A percentile compares a stretch with the other conserved stretches of the same genome.
Evolutionary conservation across 2,113 vertebrate genomes (phyloP).

Genomic region (Micronycteris hirsuta): DNA sequence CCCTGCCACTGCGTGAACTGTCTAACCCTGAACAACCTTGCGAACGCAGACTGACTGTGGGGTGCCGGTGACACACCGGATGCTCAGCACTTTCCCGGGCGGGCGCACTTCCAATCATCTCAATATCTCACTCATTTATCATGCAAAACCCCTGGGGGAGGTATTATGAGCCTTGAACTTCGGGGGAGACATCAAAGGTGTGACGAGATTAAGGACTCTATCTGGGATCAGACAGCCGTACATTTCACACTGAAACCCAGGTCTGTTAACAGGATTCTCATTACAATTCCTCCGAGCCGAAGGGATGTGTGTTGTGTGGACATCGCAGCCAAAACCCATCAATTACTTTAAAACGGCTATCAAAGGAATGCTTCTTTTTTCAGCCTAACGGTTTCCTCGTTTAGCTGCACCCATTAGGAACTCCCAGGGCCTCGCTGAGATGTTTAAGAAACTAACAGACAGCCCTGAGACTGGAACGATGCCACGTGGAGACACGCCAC

Average conservation of each 20-base stretch:
- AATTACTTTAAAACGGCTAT: neutral
- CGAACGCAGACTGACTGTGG: neutral
- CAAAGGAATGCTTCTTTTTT: neutral
- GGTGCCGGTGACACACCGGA: neutral
- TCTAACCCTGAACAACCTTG: neutral
- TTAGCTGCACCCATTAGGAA: constrained; percentile 4
- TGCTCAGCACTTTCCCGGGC: neutral
- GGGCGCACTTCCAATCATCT: neutral
- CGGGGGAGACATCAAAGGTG: neutral
- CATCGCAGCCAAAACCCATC: neutral
- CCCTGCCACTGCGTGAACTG: neutral
- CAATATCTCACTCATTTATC: neutral
- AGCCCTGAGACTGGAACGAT: neutral
- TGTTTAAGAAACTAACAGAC: constrained; percentile 22
- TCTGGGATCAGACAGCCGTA: neutral
- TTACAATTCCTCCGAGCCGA: neutral
- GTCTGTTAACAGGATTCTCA: neutral
- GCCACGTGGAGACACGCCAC: neutral
- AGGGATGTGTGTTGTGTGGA: neutral
- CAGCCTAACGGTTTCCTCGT: constrained; percentile 4
- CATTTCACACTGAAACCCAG: neutral
- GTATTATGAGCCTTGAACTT: constrained; percentile 1
- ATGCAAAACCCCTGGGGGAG: neutral
- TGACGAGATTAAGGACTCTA: neutral
- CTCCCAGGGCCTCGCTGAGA: neutral